Evolutionary conservation across 2,113 vertebrate species (phyloP), one percentile per base, ranked within the genome.

Genomic region (Barnardius zonarius): DNA sequence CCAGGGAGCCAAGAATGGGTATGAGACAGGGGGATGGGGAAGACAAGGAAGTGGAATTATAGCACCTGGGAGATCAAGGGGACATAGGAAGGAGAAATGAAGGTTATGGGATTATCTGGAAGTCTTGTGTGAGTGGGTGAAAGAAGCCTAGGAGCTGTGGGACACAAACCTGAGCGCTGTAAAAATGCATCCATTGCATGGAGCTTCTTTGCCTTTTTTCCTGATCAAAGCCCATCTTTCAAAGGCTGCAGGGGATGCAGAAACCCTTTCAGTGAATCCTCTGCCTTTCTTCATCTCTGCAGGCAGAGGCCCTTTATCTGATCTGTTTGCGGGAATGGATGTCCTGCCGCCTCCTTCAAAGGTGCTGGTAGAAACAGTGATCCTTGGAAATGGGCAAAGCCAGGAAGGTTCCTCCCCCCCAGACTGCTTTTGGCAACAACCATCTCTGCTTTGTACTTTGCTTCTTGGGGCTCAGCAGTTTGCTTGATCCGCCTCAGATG

Each of bases 161-260:
- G 49, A 37, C 14, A 41, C 46, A 86, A 83, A 86, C 0, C 0
- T 52, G 16, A 11, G 7, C 0, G 2, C 39, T 77, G 8, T 31
- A 69, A 43, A 33, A 4, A 39, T 18, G 43, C 5, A 31, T 7
- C 17, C 19, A 14, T 30, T 52, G 27, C n/a, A 37, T 28, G 59
- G 44, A 61, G 67, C 7, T 55, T 30, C 51, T 70, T 77, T 43
- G 22, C 54, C 49, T 59, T 67, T 92, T 77, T 62, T 49, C 68
- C 35, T 57, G 12, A 81, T 67, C 86, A 93, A 93, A 90, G 15
- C 3, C 10, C 4, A 3, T 49, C 77, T 93, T 86, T 89, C 81
- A 92, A 89, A 94, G 81, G 61, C 25, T 92, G 22, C 68, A 75
- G 84, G 15, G 67, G 59, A 39, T 43, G 46, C 28, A 93, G 86